Base-by-base conservation (phyloP, 2,888 invertebrate species). In the Parasteatoda lunata region DNA sequence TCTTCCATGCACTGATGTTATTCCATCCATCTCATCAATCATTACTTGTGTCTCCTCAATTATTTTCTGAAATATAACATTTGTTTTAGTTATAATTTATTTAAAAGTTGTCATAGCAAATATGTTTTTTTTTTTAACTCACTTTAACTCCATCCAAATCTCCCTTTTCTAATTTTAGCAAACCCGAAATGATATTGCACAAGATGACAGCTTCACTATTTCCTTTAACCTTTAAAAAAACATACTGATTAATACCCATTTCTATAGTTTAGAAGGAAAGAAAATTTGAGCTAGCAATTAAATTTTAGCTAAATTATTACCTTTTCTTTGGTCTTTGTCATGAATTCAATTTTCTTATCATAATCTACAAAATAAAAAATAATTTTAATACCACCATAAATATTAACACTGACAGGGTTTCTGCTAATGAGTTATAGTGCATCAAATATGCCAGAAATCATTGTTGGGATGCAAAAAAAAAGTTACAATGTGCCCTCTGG, bases 1-100 rank as follows among this genome's bases (percentile, higher is more conserved):
- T 91, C 97, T 94, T 49, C 97, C 97, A 91, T 99, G 98, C 0
- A 98, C 98, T 0, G 97, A 94, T 0, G 97, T 97, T 4, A 98
- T 95, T 49, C 98, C 98, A 91, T 98, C 97, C 0, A 97, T 95
- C 90, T 96, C 95, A 90, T 98, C 97, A 15, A 99, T 93, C 15
- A 96, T 94, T 48, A 94, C 94, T 90, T 97, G 96, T 11, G 97
- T 94, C 90, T 97, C 96, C 90, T 97, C 97, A 68, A 98, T 96
- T 70, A 97, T 95, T 91, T 95, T 75, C 88, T 88, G 48, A 52
- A 66, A 54, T 59, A 7, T 59, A 59, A 59, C 9, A 59, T 59
- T 59, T 59, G 8, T 59, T 4, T 59, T 59, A 59, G 6, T 13
- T 13, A 59, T 59, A 7, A 7, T 59, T 59, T 59, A 4, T 13